A percentile compares a stretch with the other conserved stretches of the same genome.
phyloP scores from a whole-genome alignment of 2,797 vertebrate genomes.

The Cyclopterus lumpus region DNA sequence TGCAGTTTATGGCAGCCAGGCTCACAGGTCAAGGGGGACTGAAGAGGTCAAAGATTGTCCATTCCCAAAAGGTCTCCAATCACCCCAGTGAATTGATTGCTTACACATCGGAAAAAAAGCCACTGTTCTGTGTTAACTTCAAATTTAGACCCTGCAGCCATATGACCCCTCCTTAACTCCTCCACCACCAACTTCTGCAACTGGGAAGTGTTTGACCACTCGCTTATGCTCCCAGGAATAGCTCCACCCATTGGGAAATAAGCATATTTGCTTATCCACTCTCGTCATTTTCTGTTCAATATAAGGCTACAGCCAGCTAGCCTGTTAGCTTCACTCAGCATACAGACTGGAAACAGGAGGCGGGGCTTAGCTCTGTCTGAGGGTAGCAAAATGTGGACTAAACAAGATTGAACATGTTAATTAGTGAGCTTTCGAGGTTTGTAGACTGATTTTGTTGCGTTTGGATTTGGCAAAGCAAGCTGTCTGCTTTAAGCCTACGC shows the following conservation, averaged over 20 bases:
- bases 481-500: neutral
- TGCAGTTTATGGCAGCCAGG: constrained; percentile 77
- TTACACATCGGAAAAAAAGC: constrained; percentile 78
- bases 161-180: constrained; percentile 4
- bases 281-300: neutral
- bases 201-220: neutral
- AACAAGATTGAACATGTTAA: neutral
- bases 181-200: constrained; percentile 3
- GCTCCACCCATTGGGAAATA: too few species aligned
- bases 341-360: neutral
- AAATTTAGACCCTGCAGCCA: constrained; percentile 60
- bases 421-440: neutral
- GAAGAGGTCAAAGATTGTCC: constrained; percentile 77
- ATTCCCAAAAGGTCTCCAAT: constrained; percentile 74
- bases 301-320: neutral
- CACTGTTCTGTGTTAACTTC: constrained; percentile 63
- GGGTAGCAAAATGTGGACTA: neutral
- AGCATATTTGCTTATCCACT: neutral
- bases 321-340: neutral
- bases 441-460: neutral
- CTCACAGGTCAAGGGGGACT: constrained; percentile 76
- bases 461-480: neutral
- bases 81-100: constrained; percentile 78
- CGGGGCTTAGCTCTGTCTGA: neutral
- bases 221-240: too few species aligned